These are phyloP conservation scores for Elephantulus edwardii DNA, from an alignment of 2,113 vertebrate genomes.

Conservation along the genomic window DNA sequence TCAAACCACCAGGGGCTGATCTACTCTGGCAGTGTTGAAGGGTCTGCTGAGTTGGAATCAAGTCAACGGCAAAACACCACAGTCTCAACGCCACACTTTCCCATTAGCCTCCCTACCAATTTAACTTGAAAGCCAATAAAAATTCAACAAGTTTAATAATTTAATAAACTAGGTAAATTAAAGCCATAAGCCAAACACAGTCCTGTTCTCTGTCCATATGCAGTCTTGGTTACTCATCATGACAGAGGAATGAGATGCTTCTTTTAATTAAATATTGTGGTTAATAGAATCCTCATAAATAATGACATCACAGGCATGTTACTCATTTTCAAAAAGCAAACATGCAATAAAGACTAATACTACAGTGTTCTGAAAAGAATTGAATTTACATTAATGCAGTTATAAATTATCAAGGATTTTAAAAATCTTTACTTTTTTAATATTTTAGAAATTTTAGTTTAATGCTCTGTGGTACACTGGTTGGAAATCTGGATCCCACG, in stretches of 20 bases:
- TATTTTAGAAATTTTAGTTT: too few relatives aligned
- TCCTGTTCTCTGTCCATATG: neutral
- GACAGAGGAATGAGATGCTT: neutral
- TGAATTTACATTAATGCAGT: neutral
- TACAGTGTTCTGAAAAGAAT: too few relatives aligned
- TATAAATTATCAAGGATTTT: neutral
- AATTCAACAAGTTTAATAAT: neutral
- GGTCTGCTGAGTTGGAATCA: too few relatives aligned
- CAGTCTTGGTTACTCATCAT: neutral
- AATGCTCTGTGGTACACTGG: too few relatives aligned
- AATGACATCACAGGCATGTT: neutral
- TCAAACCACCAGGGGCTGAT: too few relatives aligned
- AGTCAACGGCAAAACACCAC: too few relatives aligned
- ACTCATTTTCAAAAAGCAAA: neutral
- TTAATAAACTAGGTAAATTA: neutral
- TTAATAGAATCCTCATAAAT: rapidly evolving
- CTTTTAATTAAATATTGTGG: neutral
- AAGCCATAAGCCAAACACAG: neutral
- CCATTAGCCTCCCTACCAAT: neutral
- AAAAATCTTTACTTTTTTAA: neutral
- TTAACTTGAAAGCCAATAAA: neutral
- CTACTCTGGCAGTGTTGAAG: too few relatives aligned
- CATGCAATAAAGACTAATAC: too few relatives aligned
- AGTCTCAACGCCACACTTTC: neutral
- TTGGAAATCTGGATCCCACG: too few relatives aligned